Evolutionary conservation across 2,113 vertebrate genomes (phyloP).

Genomic region (Aspiorhynchus laticeps): DNA sequence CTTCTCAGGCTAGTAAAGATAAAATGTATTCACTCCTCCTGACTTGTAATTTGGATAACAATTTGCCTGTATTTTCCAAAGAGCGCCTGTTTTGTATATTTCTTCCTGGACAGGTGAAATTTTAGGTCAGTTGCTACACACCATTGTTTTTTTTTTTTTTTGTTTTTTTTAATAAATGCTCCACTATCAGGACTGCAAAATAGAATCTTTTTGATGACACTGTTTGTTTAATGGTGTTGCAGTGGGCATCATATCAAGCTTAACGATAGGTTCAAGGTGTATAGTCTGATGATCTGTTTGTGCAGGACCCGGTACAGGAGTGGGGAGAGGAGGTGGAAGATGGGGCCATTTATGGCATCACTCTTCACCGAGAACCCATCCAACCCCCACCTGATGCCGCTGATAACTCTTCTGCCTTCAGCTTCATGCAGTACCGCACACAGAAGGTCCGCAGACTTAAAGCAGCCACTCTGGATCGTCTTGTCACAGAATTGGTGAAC

Average conservation of each 20-base stretch:
- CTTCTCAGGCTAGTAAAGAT: neutral
- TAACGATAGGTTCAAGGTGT: neutral
- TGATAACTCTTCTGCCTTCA: constrained; percentile 39
- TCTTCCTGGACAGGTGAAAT: neutral
- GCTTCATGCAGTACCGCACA: constrained; percentile 84
- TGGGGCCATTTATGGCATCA: constrained; percentile 82
- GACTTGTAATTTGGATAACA: constrained; percentile 3
- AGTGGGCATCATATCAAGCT: neutral
- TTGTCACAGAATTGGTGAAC: constrained; percentile 79
- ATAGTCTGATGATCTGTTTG: neutral
- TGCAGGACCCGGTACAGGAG: constrained; percentile 84
- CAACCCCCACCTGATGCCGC: constrained; percentile 24
- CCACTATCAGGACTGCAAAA: neutral
- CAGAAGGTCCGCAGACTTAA: constrained; percentile 83
- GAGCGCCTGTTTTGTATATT: constrained; percentile 2
- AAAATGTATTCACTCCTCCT: neutral
- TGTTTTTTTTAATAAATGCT: neutral
- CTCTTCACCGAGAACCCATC: constrained; percentile 76
- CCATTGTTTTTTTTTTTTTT: no score
- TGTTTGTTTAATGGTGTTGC: neutral
- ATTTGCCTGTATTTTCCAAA: constrained; percentile 25
- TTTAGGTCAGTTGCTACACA: neutral
- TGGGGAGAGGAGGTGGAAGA: constrained; percentile 89
- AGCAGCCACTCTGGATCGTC: constrained; percentile 78
- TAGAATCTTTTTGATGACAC: neutral